Evolutionary conservation across 37 sponge, comb jelly and placozoan genomes (phyloP), one percentile per base, ranked within the genome.

Genomic region (Cliona cf. orientalis): DNA sequence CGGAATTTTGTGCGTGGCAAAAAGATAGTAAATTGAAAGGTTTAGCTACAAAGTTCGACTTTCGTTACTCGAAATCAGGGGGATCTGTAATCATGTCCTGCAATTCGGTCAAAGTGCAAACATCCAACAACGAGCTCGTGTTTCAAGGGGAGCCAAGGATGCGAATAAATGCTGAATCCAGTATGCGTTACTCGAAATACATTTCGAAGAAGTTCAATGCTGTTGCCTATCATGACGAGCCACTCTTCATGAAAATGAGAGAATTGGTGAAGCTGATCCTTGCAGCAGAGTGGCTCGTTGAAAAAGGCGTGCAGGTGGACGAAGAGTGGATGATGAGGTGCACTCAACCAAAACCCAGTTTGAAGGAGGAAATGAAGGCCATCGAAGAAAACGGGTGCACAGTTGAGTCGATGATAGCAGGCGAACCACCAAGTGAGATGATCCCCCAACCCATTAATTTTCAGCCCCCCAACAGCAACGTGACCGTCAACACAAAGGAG

Each of bases 221-320:
- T 32, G 23, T 85, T 5, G 79, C 86, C 57, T 69, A 85, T 29
- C 39, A 85, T 45, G 86, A 79, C 33, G 86, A 80, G 86, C n/a
- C n/a, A n/a, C n/a, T n/a, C n/a, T n/a, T n/a, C n/a, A n/a, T n/a
- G n/a, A n/a, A n/a, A n/a, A n/a, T 85, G 63, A 55, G 55, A 49
- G 86, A 85, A 26, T 25, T 79, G 11, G 26, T 68, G 35, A 85
- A 85, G 55, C 58, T 79, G 62, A 36, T 79, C 5, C 70, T 85
- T 19, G 72, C 66, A 21, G 60, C 79, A 25, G 79, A 77, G 72
- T 85, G 86, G 86, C 46, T 85, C 9, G 21, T 4, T 1, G 45
- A 68, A 37, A 46, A 66, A 22, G 71, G n/a, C n/a, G n/a, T 79
- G 0, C 2, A 31, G 25, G 42, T 85, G 29, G 67, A 45, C 40